Conservation (phyloP, 2,113 vertebrate genomes). For the Pristiophorus japonicus region DNA sequence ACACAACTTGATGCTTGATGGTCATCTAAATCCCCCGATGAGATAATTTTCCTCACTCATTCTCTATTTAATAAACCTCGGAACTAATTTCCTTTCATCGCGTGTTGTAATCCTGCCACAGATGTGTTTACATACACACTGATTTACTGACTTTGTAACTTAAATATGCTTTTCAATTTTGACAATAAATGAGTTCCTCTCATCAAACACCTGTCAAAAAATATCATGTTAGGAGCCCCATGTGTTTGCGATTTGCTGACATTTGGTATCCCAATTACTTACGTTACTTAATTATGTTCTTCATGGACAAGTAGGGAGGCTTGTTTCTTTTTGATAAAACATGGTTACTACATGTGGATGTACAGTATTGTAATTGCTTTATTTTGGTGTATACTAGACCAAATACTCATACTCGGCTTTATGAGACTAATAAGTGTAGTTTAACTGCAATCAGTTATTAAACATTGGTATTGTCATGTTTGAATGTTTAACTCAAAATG, state of each 20-base stretch:
- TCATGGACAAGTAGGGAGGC: neutral
- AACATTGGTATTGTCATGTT: neutral
- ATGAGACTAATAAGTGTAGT: neutral
- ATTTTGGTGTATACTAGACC: neutral
- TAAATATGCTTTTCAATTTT: constrained; percentile 27
- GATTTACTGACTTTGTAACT: neutral
- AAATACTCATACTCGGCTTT: neutral
- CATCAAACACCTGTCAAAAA: neutral
- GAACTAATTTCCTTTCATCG: neutral
- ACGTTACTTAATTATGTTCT: neutral
- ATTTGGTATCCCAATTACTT: constrained; percentile 27
- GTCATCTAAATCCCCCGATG: neutral
- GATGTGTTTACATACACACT: neutral
- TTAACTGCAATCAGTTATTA: neutral
- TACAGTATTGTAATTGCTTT: neutral
- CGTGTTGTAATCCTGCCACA: neutral
- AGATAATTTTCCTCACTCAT: neutral
- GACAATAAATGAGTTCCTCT: neutral
- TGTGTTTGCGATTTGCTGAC: constrained; percentile 30
- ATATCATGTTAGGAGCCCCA: neutral
- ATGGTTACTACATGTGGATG: neutral
- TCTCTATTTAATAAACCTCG: constrained; percentile 1
- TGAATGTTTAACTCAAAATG: constrained; percentile 13
- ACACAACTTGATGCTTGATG: neutral
- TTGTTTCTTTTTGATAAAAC: neutral